Base-by-base conservation (phyloP, 2,888 invertebrate species). In the Podabrus alpinus region DNA sequence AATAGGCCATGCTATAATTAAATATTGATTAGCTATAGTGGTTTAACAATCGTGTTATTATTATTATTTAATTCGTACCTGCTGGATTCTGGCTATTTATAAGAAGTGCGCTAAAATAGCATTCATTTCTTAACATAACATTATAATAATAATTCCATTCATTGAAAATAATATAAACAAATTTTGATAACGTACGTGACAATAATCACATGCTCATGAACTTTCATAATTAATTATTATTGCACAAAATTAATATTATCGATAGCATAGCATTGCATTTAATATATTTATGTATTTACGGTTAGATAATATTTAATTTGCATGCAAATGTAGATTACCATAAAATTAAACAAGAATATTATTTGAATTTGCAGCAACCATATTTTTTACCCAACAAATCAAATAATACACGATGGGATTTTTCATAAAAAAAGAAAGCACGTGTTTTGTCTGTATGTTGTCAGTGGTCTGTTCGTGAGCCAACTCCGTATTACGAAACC, bases 171-270 rank as follows among this genome's bases (percentile, higher is more conserved):
- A 45, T 45, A 2, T n/a, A n/a, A n/a, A 45, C 45, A 72, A 62
- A 72, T 59, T 73, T 60, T 69, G 68, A 74, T 79, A 77, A 82
- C 79, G 81, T 83, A 83, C 83, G 83, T 83, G 83, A 83, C 83
- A 75, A 76, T 66, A 16, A 77, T 76, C 83, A 83, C 83, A 83
- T 81, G 76, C 64, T 76, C 71, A 24, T 69, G 61, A 69, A 67
- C 73, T 73, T 67, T 19, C 61, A 67, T 68, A 76, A 76, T 68
- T 74, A 69, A 69, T 72, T 17, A 69, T 72, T 17, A 59, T 45
- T 29, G 13, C n/a, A 45, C 45, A 45, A 45, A 45, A n/a, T 7
- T 45, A 45, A 5, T 45, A 7, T 45, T 45, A 45, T 45, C 45
- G n/a, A 45, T 45, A 1, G 13, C 1, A 45, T n/a, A n/a, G 0